Conservation (phyloP, 1,140 invertebrate species). For the Drosophila lacteicornis region DNA sequence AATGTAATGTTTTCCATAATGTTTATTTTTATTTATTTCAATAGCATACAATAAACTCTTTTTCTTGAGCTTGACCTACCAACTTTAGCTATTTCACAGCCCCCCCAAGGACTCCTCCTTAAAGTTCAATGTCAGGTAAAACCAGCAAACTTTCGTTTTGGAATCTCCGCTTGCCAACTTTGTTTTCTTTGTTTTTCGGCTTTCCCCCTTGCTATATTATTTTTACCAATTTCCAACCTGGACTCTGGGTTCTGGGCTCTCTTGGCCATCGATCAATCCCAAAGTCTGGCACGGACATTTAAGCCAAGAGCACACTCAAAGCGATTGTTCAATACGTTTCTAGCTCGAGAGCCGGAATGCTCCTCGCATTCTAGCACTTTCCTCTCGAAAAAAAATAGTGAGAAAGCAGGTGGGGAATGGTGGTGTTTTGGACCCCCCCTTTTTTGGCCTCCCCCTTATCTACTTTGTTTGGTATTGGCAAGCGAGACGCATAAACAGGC, state of each 20-base stretch:
- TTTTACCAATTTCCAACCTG: slow-evolving; percentile 7
- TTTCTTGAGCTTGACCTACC: not conserved
- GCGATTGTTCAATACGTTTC: slow-evolving; percentile 34
- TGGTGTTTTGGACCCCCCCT: too few relatives aligned
- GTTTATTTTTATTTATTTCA: not conserved
- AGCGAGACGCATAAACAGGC: slow-evolving; percentile 26
- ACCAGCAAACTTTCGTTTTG: slow-evolving; percentile 1
- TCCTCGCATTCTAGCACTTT: slow-evolving; percentile 9
- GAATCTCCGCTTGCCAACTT: slow-evolving; percentile 6
- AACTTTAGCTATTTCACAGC: too few relatives aligned
- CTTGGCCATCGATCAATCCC: slow-evolving; percentile 37
- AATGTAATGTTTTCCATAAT: too few relatives aligned
- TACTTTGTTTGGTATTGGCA: slow-evolving; percentile 29
- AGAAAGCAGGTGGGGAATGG: not conserved
- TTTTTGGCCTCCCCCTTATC: not conserved
- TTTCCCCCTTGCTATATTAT: not conserved
- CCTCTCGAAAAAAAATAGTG: not conserved
- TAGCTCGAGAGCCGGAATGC: slow-evolving; percentile 8
- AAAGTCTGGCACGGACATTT: slow-evolving; percentile 29
- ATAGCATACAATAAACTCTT: not conserved
- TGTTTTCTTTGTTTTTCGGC: not conserved
- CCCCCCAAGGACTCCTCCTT: too few relatives aligned
- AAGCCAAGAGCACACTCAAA: slow-evolving; percentile 37
- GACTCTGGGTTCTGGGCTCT: not conserved
- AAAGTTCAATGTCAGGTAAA: too few relatives aligned